Conservation (phyloP, 2,113 vertebrate species). For the Gasterosteus nipponicus region DNA sequence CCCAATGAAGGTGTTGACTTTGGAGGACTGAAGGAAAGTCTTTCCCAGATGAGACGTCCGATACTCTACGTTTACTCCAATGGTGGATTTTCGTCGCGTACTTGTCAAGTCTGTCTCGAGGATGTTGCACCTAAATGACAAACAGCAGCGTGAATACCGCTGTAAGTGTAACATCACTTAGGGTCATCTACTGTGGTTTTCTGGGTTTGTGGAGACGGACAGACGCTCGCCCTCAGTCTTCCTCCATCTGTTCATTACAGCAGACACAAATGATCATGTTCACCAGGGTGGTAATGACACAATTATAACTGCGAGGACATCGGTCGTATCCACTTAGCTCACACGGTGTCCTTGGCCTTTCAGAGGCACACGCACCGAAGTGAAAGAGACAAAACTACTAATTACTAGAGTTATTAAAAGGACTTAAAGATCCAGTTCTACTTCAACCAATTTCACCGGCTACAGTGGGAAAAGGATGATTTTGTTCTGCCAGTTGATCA, state of each 20-base stretch:
- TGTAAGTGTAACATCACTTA: neutral
- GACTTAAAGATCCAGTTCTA: neutral
- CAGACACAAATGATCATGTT: constrained; percentile 69
- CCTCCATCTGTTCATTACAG: constrained; percentile 32
- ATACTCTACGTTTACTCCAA: neutral
- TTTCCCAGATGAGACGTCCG: neutral
- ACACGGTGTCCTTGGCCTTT: constrained; percentile 66
- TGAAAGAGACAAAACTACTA: constrained; percentile 37
- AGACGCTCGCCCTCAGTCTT: constrained; percentile 38
- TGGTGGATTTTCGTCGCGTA: neutral
- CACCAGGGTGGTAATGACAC: constrained; percentile 72
- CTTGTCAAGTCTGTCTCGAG: neutral
- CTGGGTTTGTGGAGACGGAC: constrained; percentile 28
- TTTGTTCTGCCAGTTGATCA: neutral
- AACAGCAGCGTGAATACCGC: neutral
- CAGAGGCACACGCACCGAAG: constrained; percentile 4
- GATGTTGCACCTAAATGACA: neutral
- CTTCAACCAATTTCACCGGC: neutral
- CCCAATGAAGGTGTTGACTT: neutral
- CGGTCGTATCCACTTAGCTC: constrained; percentile 66
- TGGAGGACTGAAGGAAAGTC: neutral
- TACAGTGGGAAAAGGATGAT: neutral
- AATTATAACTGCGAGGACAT: constrained; percentile 64
- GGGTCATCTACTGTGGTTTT: constrained; percentile 3
- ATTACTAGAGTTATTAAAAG: constrained; percentile 30